Evolutionary conservation across 2,113 vertebrate species (phyloP).

Genomic region (Catagonus wagneri): DNA sequence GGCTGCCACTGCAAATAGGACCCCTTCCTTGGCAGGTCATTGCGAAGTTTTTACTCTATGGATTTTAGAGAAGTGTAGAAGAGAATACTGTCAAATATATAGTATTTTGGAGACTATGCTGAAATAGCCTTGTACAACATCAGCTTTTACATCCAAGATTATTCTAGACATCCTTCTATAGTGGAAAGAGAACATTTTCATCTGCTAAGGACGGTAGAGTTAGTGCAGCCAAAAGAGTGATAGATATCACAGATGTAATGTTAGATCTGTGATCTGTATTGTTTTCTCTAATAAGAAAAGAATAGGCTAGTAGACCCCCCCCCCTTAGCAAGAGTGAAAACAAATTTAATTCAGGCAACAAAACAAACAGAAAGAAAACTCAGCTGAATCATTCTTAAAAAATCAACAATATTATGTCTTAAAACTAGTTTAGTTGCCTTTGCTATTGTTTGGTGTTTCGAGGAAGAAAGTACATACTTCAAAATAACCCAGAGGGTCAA

Average conservation of each 20-base stretch:
- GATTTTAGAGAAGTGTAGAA: background rate
- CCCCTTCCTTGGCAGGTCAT: background rate
- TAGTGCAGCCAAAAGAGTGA: background rate
- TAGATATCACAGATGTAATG: background rate
- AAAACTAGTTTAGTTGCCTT: slow-evolving; percentile 36
- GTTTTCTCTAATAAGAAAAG: slow-evolving; percentile 5
- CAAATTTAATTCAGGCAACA: slow-evolving; percentile 16
- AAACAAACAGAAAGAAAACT: slow-evolving; percentile 22
- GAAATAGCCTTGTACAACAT: background rate
- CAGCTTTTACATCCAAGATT: background rate
- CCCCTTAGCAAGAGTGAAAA: background rate
- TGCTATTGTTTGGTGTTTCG: background rate
- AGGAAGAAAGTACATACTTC: slow-evolving; percentile 50
- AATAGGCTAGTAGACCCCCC: background rate
- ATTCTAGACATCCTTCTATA: background rate
- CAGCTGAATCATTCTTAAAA: slow-evolving; percentile 27
- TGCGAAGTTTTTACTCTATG: background rate
- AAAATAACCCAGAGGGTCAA: slow-evolving; percentile 57
- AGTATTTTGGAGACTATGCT: background rate
- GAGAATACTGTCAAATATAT: background rate
- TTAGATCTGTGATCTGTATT: background rate
- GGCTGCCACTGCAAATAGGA: background rate
- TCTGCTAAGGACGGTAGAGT: background rate
- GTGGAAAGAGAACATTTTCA: background rate
- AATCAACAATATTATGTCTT: background rate